Percentiles rank a stretch among this genome's conserved stretches.
These are phyloP conservation scores for Oryctes rhinoceros DNA, from an alignment of 1,140 invertebrate genomes.

Conservation along the genomic window DNA sequence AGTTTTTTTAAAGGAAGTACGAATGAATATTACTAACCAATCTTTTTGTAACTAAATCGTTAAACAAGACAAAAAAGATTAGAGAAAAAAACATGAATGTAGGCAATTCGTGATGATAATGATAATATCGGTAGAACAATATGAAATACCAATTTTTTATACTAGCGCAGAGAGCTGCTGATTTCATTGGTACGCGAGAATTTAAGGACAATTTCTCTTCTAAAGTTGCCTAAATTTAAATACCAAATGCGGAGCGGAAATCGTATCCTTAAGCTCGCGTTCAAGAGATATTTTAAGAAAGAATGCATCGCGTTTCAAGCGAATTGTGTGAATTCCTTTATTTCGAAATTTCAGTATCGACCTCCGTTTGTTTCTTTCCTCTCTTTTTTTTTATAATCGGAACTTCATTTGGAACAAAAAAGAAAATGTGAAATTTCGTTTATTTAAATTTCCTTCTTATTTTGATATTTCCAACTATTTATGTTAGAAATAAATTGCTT, in stretches of 20 bases:
- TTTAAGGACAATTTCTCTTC: too few species aligned
- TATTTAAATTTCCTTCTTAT: neutral
- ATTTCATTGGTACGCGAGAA: neutral
- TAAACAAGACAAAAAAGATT: constrained; percentile 6
- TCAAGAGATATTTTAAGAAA: too few species aligned
- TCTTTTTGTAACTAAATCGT: constrained; percentile 11
- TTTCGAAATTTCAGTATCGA: neutral
- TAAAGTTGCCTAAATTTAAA: too few species aligned
- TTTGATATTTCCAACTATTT: constrained; percentile 1
- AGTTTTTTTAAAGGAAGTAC: neutral
- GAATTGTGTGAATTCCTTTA: neutral
- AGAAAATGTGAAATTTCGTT: neutral
- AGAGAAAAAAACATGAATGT: neutral
- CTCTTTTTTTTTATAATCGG: neutral
- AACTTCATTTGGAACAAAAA: neutral
- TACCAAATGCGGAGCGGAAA: too few species aligned
- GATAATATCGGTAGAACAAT: neutral
- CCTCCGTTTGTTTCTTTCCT: neutral
- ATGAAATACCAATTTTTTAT: constrained; percentile 6
- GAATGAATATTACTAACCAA: neutral
- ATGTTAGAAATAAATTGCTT: constrained; percentile 22
- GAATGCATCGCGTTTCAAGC: too few species aligned
- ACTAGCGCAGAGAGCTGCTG: neutral
- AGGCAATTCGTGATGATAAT: neutral
- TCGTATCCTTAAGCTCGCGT: too few species aligned